Conservation (phyloP, 2,888 invertebrate genomes). For the Mimachlamys varia region DNA sequence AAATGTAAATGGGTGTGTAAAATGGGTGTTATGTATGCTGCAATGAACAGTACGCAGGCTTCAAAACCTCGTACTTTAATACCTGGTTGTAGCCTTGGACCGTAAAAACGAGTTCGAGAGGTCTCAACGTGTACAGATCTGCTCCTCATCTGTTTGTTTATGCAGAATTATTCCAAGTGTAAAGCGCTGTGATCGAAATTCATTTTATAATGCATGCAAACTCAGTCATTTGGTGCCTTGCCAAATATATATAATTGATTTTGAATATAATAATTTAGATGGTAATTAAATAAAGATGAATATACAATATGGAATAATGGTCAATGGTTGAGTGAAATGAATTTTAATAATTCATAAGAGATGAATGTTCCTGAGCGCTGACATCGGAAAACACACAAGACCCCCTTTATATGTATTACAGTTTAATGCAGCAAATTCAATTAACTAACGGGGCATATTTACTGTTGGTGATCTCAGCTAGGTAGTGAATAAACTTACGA, state of each 20-base stretch:
- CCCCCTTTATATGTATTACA: not conserved
- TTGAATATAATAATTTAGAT: conserved; percentile 5
- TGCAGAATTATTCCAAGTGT: not conserved
- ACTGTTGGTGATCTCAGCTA: not conserved
- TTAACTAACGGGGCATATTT: not conserved
- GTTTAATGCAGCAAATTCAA: not conserved
- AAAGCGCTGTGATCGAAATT: not conserved
- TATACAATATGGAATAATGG: not conserved
- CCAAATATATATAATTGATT: conserved; percentile 22
- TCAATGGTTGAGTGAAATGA: not conserved
- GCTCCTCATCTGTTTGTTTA: conserved; percentile 25
- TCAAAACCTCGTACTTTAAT: not conserved
- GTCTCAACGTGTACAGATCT: conserved; percentile 7
- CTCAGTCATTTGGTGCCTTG: not conserved
- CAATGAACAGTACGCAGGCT: not conserved
- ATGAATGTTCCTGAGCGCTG: not conserved
- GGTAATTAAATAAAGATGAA: not conserved
- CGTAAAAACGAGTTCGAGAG: not conserved
- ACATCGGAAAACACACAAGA: not conserved
- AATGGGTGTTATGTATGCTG: not conserved
- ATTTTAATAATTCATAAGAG: conserved; percentile 1
- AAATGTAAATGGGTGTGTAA: conserved; percentile 27
- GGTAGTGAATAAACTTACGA: not conserved
- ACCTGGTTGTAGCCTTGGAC: not conserved
- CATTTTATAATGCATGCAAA: conserved; percentile 7